These are phyloP conservation scores for Danaus plexippus DNA, from an alignment of 1,140 invertebrate genomes.

Conservation along the genomic window DNA sequence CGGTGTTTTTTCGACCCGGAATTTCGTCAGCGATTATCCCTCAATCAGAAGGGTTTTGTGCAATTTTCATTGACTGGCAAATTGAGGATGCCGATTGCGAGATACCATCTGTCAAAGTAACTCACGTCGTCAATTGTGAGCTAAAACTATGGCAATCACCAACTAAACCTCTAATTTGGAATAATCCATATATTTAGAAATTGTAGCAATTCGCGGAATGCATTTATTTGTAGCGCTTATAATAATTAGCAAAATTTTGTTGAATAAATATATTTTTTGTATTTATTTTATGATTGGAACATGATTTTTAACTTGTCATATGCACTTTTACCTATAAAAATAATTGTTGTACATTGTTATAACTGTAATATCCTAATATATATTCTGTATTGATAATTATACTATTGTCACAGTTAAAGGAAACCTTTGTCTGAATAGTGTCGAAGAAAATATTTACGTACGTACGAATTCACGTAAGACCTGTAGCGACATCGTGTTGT, in stretches of 20 bases:
- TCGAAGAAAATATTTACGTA: neutral
- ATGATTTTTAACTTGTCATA: too few species aligned
- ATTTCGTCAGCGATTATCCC: slow-evolving; percentile 52
- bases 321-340: too few species aligned
- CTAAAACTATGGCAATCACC: slow-evolving; percentile 16
- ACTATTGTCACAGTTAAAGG: neutral
- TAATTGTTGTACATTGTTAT: too few species aligned
- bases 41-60: slow-evolving; percentile 56
- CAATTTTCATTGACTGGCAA: slow-evolving; percentile 68
- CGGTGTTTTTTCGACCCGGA: slow-evolving; percentile 26
- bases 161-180: too few species aligned
- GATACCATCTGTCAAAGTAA: slow-evolving; percentile 34
- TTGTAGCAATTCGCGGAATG: too few species aligned
- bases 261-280: too few species aligned
- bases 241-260: too few species aligned
- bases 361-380: too few species aligned
- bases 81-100: slow-evolving; percentile 35
- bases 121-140: slow-evolving; percentile 13
- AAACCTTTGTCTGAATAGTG: neutral
- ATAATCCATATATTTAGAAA: too few species aligned
- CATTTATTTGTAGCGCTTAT: too few species aligned
- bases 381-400: too few species aligned
- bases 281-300: too few species aligned
- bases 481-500: slow-evolving; percentile 59
- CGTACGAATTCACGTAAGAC: slow-evolving; percentile 21